phyloP scores from a whole-genome alignment of 2,113 vertebrate species.

The Microtus pennsylvanicus region DNA sequence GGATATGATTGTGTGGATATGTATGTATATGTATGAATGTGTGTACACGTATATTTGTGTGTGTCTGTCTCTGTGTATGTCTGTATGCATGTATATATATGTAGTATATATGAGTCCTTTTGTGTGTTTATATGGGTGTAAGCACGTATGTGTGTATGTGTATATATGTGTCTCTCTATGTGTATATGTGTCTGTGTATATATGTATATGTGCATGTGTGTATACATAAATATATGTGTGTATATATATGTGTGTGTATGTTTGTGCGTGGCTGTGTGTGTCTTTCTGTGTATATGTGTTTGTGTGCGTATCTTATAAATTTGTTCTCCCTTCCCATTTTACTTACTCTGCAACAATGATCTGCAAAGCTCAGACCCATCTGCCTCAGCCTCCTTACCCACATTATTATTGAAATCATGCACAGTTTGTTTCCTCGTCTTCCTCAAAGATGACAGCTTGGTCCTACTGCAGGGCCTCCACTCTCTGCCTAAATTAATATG shows the following conservation, averaged over 20 bases:
- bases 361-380: rapidly evolving
- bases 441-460: neutral
- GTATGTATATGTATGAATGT: too few relatives aligned
- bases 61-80: too few relatives aligned
- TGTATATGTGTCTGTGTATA: neutral
- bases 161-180: neutral
- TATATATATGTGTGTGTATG: neutral
- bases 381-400: neutral
- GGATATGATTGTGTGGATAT: neutral
- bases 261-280: too few relatives aligned
- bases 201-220: neutral
- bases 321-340: neutral
- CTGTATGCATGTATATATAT: neutral
- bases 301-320: neutral
- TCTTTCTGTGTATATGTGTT: neutral
- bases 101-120: too few relatives aligned
- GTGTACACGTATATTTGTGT: neutral
- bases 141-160: neutral
- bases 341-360: neutral
- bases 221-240: neutral
- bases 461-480: neutral
- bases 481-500: neutral
- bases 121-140: neutral
- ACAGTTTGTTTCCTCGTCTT: neutral
- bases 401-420: neutral